These are phyloP conservation scores for Steinernema feltiae DNA, from an alignment of 1,140 invertebrate genomes.

Conservation along the genomic window DNA sequence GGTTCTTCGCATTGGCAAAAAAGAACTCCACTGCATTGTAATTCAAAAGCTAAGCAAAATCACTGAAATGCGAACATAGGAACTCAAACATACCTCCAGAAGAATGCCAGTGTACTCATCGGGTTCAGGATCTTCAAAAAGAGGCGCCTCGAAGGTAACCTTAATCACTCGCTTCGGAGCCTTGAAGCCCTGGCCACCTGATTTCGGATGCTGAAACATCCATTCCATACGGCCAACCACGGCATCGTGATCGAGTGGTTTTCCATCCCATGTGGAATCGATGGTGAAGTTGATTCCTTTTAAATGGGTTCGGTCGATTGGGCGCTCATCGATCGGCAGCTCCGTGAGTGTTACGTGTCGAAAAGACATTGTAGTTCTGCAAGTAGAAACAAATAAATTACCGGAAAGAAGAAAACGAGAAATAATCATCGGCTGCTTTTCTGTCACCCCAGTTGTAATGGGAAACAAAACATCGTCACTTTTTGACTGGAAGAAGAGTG, in stretches of 20 bases:
- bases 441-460: too few species aligned
- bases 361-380: too few species aligned
- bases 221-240: conserved; percentile 51
- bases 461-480: too few species aligned
- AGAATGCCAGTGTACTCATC: conserved; percentile 47
- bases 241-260: conserved; percentile 48
- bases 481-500: too few species aligned
- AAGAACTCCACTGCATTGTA: conserved; percentile 56
- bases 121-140: conserved; percentile 56
- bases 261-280: conserved; percentile 50
- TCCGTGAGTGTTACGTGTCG: not conserved
- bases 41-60: conserved; percentile 47
- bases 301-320: not conserved
- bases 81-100: conserved; percentile 34
- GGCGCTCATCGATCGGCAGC: not conserved
- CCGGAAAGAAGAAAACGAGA: too few species aligned
- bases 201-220: conserved; percentile 48
- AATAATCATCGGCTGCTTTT: too few species aligned
- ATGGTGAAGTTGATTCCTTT: conserved; percentile 44
- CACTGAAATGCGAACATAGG: not conserved
- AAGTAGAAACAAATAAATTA: too few species aligned
- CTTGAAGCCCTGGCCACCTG: conserved; percentile 19
- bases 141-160: conserved; percentile 45
- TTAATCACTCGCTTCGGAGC: conserved; percentile 54
- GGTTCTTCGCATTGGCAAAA: conserved; percentile 52